A percentile compares a stretch with the other conserved stretches of the same genome.
These are phyloP conservation scores for Trematomus bernacchii DNA, from an alignment of 2,797 vertebrate genomes.

Conservation along the genomic window DNA sequence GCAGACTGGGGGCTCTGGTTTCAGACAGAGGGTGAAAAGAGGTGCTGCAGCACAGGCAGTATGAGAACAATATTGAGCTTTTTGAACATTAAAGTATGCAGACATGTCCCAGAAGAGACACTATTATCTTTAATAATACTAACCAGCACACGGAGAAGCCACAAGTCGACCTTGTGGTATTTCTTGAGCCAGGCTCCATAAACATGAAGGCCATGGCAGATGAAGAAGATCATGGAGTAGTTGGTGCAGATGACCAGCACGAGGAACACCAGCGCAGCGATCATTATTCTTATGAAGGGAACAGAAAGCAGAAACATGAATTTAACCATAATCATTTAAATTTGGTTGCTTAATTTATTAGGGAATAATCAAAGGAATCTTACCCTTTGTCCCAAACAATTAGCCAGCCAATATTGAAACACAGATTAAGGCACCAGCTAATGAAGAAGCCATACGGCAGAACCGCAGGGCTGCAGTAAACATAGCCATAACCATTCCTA, in stretches of 20 bases:
- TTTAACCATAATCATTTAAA: neutral
- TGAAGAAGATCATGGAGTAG: constrained; percentile 78
- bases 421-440: constrained; percentile 80
- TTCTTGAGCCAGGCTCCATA: constrained; percentile 86
- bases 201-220: constrained; percentile 79
- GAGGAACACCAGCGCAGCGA: constrained; percentile 85
- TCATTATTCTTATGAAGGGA: constrained; percentile 79
- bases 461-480: constrained; percentile 82
- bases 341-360: neutral
- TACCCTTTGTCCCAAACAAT: constrained; percentile 82
- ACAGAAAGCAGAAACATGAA: constrained; percentile 8
- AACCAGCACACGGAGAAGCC: constrained; percentile 88
- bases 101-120: too few species aligned
- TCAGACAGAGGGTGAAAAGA: too few species aligned
- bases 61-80: too few species aligned
- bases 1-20: too few species aligned
- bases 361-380: constrained; percentile 6
- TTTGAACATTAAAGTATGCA: too few species aligned
- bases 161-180: constrained; percentile 85
- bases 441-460: constrained; percentile 82
- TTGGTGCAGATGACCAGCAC: constrained; percentile 83
- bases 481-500: constrained; percentile 79
- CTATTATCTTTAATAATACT: constrained; percentile 31
- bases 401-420: constrained; percentile 78
- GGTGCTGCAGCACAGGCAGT: too few species aligned